Evolutionary conservation across 2,888 invertebrate genomes (phyloP), one percentile per base, ranked within the genome.

Genomic region (Altica lythri): DNA sequence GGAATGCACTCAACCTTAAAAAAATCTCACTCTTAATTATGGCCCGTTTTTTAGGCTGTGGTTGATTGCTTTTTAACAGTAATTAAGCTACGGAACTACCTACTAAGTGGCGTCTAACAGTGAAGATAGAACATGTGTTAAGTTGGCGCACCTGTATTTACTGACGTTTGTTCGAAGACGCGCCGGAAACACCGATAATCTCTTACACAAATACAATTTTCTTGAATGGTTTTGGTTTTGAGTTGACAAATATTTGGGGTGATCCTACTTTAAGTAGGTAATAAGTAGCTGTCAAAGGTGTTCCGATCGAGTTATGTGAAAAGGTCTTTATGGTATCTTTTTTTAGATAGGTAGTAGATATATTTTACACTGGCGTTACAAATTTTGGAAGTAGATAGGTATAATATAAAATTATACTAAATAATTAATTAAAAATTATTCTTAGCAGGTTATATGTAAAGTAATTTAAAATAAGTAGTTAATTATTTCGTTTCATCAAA

Each of bases 141-240:
- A 59, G 59, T 63, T 63, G 60, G 57, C 54, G 59, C 68, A 68
- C 67, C 68, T 68, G 68, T 68, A 66, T 68, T 68, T 68, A 61
- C 64, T 52, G 52, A 61, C 49, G 58, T 48, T 53, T 60, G 54
- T 64, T 62, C 59, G 50, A 50, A 56, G 55, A 61, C 62, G 64
- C 64, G 62, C 65, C 64, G 65, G 67, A 67, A 68, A 67, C 63
- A 57, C 53, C 43, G 62, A 57, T 64, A 62, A 65, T 63, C 64
- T 57, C 38, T 53, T 53, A 48, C 47, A 43, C 50, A 61, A 61
- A 61, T 49, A 56, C 32, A 45, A 54, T 56, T 56, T 58, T 53
- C 53, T 47, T 45, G 22, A 47, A 35, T 51, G 49, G 48, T 44
- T 53, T 17, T n/a, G n/a, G n/a, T n/a, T n/a, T 22, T 18, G 40